Percentiles rank a stretch among this genome's conserved stretches.
phyloP scores from a whole-genome alignment of 2,797 vertebrate species.

The Syngnathus acus region DNA sequence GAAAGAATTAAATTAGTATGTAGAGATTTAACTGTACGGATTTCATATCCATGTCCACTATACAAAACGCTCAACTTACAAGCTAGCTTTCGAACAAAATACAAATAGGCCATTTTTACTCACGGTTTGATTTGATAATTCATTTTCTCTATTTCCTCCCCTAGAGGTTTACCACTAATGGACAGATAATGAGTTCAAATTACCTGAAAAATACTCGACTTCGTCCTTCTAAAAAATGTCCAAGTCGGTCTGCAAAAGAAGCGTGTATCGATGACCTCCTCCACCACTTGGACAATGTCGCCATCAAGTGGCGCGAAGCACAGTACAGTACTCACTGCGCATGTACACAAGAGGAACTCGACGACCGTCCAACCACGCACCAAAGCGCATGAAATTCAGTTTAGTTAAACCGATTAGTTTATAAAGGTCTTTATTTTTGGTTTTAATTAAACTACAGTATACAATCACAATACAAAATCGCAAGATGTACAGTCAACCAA shows the following conservation, averaged over 20 bases:
- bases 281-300: background rate
- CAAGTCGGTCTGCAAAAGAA: background rate
- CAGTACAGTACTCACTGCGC: background rate
- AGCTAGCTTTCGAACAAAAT: background rate
- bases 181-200: background rate
- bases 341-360: background rate
- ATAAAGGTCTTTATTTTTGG: too few species aligned
- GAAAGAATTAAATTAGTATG: too few species aligned
- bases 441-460: too few species aligned
- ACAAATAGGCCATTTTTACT: background rate
- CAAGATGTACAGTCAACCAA: too few species aligned
- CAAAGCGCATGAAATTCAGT: background rate
- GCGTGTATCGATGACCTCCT: background rate
- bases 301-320: background rate
- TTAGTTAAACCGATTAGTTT: too few species aligned
- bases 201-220: background rate
- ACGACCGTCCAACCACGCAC: background rate
- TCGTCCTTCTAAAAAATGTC: background rate
- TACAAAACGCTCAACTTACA: background rate
- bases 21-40: too few species aligned
- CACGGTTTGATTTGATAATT: background rate
- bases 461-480: too few species aligned
- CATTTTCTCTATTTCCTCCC: too few species aligned
- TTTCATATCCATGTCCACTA: background rate
- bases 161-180: too few species aligned